Percentiles rank a stretch among this genome's conserved stretches.
Evolutionary conservation across 2,888 invertebrate genomes (phyloP).

Genomic region (Mythimna lalbum): DNA sequence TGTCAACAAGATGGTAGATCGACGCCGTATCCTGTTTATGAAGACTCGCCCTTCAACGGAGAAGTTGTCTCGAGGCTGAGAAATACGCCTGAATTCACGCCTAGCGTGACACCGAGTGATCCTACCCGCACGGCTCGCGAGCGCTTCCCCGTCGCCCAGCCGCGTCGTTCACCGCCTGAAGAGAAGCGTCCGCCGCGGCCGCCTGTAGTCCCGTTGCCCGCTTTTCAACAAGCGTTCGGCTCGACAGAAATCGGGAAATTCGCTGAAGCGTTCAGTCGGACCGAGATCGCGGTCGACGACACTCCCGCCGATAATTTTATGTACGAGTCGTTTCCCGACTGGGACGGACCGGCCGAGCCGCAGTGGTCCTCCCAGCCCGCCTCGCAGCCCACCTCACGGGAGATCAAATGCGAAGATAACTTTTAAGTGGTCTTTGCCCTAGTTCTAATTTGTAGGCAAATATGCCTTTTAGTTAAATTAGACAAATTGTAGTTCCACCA

Average conservation of each 20-base stretch:
- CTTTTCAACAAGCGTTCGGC: conserved; percentile 96
- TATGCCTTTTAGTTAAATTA: conserved; percentile 86
- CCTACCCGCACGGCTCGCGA: conserved; percentile 69
- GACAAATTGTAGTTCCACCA: conserved; percentile 88
- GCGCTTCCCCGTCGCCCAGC: conserved; percentile 69
- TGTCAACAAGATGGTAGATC: conserved; percentile 82
- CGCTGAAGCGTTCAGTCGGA: conserved; percentile 93
- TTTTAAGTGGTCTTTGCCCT: conserved; percentile 79
- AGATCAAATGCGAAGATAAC: conserved; percentile 88
- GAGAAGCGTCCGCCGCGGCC: conserved; percentile 80
- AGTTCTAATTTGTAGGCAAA: conserved; percentile 81
- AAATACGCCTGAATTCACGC: conserved; percentile 72
- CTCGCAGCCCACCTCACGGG: conserved; percentile 79
- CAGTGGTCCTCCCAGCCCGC: conserved; percentile 84
- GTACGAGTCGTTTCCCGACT: conserved; percentile 85
- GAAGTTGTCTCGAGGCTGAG: conserved; percentile 72
- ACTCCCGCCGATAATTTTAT: conserved; percentile 80
- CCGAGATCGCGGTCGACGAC: conserved; percentile 87
- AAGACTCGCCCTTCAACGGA: conserved; percentile 77
- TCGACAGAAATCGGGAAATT: conserved; percentile 97
- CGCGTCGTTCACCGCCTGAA: conserved; percentile 77
- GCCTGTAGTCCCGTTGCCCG: conserved; percentile 92
- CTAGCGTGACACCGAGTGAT: conserved; percentile 68
- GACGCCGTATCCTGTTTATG: conserved; percentile 82
- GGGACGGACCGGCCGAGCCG: conserved; percentile 82